These are phyloP conservation scores for Euclidia mi DNA, from an alignment of 2,888 invertebrate genomes.

Conservation along the genomic window DNA sequence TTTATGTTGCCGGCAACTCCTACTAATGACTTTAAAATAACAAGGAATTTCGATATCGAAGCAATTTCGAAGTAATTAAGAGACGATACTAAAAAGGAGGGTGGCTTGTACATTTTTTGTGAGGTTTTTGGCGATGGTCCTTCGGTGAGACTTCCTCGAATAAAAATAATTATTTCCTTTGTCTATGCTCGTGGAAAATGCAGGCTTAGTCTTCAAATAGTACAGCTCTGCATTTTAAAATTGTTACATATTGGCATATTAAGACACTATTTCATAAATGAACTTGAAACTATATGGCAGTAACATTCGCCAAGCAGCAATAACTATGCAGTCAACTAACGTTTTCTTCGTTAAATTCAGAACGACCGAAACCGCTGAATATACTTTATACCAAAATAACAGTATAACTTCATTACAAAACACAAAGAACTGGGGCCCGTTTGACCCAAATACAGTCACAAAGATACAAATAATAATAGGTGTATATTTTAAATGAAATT, in stretches of 20 bases:
- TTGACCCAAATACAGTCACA: slow-evolving; percentile 6
- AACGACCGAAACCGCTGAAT: too few relatives aligned
- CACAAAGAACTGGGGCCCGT: background rate
- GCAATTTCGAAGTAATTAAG: slow-evolving; percentile 59
- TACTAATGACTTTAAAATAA: slow-evolving; percentile 60
- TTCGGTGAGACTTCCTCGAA: background rate
- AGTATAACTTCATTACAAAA: background rate
- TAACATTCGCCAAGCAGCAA: too few relatives aligned
- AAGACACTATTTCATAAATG: too few relatives aligned
- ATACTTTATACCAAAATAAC: background rate
- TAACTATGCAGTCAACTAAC: too few relatives aligned
- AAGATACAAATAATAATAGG: slow-evolving; percentile 14
- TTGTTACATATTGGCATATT: too few relatives aligned
- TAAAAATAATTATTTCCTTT: too few relatives aligned
- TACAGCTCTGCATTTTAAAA: too few relatives aligned
- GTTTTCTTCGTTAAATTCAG: too few relatives aligned
- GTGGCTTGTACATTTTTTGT: slow-evolving; percentile 27
- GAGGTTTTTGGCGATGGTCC: background rate
- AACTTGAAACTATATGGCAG: too few relatives aligned
- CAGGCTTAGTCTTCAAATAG: too few relatives aligned
- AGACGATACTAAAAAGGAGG: slow-evolving; percentile 32
- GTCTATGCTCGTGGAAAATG: too few relatives aligned
- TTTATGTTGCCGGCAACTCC: slow-evolving; percentile 58
- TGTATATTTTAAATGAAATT: slow-evolving; percentile 29
- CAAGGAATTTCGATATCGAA: slow-evolving; percentile 55